Evolutionary conservation across 2,888 invertebrate species (phyloP).

Genomic region (Lepidonotus clava): DNA sequence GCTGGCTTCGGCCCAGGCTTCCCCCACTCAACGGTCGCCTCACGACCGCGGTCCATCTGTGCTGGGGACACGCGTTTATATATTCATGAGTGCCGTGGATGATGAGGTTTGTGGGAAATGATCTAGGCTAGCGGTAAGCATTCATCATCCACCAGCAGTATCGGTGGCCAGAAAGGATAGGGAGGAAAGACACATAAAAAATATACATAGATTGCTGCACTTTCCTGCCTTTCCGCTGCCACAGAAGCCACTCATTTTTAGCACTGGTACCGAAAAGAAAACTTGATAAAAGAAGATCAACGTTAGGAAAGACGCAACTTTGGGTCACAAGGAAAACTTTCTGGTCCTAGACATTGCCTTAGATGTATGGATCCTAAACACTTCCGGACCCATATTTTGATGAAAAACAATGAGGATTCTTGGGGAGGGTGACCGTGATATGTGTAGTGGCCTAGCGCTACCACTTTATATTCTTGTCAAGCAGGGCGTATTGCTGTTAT

Average conservation of each 20-base stretch:
- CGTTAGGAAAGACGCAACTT: no score
- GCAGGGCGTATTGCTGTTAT: conserved; percentile 50
- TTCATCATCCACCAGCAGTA: conserved; percentile 24
- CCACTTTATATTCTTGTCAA: conserved; percentile 48
- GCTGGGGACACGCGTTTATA: conserved; percentile 41
- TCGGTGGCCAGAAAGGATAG: not conserved
- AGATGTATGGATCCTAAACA: conserved; percentile 41
- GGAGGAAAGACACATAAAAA: no score
- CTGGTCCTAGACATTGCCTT: no score
- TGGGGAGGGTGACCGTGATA: conserved; percentile 15
- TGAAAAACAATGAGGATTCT: conserved; percentile 25
- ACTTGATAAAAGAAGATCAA: no score
- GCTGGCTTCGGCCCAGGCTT: conserved; percentile 11
- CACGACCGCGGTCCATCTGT: conserved; percentile 47
- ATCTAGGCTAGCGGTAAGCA: conserved; percentile 42
- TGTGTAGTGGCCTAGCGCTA: conserved; percentile 1
- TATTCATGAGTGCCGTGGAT: conserved; percentile 30
- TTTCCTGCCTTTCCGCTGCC: no score
- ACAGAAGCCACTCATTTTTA: no score
- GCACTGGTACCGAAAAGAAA: no score
- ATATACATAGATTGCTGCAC: no score
- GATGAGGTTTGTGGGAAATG: conserved; percentile 51
- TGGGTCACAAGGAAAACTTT: no score
- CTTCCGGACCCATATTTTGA: not conserved
- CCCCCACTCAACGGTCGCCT: conserved; percentile 39